These are phyloP conservation scores for Diplosoma virens DNA, from an alignment of 23 tunicate genomes.

Conservation along the genomic window DNA sequence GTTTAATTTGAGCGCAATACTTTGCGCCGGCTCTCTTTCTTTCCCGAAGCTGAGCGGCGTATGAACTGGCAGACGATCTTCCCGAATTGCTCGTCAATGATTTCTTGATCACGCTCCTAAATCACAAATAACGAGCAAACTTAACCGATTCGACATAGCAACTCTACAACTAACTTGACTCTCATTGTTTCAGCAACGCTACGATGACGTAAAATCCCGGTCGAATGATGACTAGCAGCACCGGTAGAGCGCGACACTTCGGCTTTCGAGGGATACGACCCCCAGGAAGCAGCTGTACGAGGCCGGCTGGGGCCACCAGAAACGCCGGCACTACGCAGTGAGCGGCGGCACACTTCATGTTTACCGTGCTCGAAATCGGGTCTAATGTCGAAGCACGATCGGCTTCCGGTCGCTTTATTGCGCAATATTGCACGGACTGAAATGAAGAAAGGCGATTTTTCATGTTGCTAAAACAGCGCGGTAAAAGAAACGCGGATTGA, in stretches of 20 bases:
- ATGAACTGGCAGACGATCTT: slow-evolving; percentile 59
- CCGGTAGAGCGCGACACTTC: slow-evolving; percentile 50
- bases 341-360: not conserved
- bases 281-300: slow-evolving; percentile 62
- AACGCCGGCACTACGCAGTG: slow-evolving; percentile 39
- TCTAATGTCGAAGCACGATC: not conserved
- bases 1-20: slow-evolving; percentile 5
- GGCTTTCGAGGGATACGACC: slow-evolving; percentile 50
- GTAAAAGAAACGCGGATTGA: no score
- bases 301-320: slow-evolving; percentile 44
- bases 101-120: slow-evolving; percentile 27
- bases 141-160: not conserved
- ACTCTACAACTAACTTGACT: slow-evolving; percentile 33
- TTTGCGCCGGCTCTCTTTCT: slow-evolving; percentile 38
- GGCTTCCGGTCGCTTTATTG: not conserved
- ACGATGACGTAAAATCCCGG: slow-evolving; percentile 43
- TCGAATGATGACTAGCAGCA: slow-evolving; percentile 69
- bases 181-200: slow-evolving; percentile 64
- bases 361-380: slow-evolving; percentile 9
- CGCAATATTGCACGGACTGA: slow-evolving; percentile 23
- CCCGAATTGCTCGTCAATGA: slow-evolving; percentile 6
- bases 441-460: not conserved
- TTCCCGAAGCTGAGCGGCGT: slow-evolving; percentile 66
- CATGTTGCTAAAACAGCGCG: no score
- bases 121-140: not conserved